Evolutionary conservation across 2,113 vertebrate species (phyloP), one percentile per base, ranked within the genome.

Genomic region (Urocynchramus pylzowi): DNA sequence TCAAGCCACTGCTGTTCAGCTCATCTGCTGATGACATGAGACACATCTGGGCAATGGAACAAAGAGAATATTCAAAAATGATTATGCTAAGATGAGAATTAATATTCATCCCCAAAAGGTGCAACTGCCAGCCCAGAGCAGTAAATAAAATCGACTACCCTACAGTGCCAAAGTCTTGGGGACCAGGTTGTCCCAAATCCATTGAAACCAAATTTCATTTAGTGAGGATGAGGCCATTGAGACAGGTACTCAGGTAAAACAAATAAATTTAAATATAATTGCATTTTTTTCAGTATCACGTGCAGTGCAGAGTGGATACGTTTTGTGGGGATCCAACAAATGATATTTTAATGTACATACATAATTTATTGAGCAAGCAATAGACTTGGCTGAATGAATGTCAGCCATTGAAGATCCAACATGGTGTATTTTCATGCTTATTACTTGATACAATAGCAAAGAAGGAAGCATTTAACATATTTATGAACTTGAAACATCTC

Each of bases 11-110:
- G 96, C 95, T 96, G 92, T 95, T 97, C 92, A 90, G 90, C 86
- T 97, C 95, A 37, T 93, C 90, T 86, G 73, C 83, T 93, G 85
- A 96, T 96, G 95, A 95, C 93, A 96, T 1, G 69, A 96, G 90
- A 95, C 84, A 93, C 88, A 96, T 93, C 86, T 96, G 96, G 93
- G 96, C 92, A 97, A 89, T 27, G 42, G 88, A 97, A 97, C 95
- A 97, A 97, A 97, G 93, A 61, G 93, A 96, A 97, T 96, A 96
- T 94, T 96, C 96, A 92, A 91, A 94, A 95, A 57, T 69, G 49
- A 83, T 95, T 95, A 95, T 94, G 96, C 95, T 96, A 96, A 95
- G 64, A 93, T 21, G n/a, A 84, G 47, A 97, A 96, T 94, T 96
- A 96, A 96, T 96, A 96, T 97, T 95, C 96, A 92, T 82, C 69